A percentile compares a stretch with the other conserved stretches of the same genome.
phyloP scores from a whole-genome alignment of 2,797 vertebrate genomes.

The Moxostoma hubbsi region DNA sequence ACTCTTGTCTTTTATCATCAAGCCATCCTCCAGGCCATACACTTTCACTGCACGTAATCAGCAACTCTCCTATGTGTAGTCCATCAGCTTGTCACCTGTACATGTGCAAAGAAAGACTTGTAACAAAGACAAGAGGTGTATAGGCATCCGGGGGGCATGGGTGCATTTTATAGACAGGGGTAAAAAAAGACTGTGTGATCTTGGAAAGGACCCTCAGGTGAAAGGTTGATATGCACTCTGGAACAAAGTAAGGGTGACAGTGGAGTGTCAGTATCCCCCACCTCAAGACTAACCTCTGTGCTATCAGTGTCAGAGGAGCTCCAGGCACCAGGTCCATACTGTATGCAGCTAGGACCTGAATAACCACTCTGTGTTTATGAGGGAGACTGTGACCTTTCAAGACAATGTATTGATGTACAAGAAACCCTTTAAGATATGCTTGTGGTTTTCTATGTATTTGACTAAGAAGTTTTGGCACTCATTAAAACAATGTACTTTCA shows the following conservation, averaged over 20 bases:
- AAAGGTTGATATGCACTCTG: slow-evolving; percentile 66
- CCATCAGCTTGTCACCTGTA: slow-evolving; percentile 66
- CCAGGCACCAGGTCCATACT: slow-evolving; percentile 60
- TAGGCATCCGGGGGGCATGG: slow-evolving; percentile 29
- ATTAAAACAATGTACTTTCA: not conserved
- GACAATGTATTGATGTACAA: slow-evolving; percentile 68
- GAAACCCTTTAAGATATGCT: slow-evolving; percentile 59
- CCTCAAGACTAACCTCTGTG: slow-evolving; percentile 58
- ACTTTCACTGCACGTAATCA: slow-evolving; percentile 50
- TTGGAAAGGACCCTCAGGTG: slow-evolving; percentile 64
- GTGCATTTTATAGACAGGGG: slow-evolving; percentile 69
- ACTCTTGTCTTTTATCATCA: slow-evolving; percentile 63
- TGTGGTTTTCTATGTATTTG: slow-evolving; percentile 49
- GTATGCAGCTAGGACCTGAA: slow-evolving; percentile 64
- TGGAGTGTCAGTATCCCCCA: slow-evolving; percentile 72
- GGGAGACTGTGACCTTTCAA: slow-evolving; percentile 62
- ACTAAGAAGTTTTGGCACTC: no score
- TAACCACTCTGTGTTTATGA: slow-evolving; percentile 53
- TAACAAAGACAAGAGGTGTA: slow-evolving; percentile 27
- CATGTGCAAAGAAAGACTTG: slow-evolving; percentile 50
- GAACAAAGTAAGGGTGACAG: slow-evolving; percentile 80
- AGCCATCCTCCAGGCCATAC: slow-evolving; percentile 59
- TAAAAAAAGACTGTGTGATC: slow-evolving; percentile 63
- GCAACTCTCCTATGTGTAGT: slow-evolving; percentile 57
- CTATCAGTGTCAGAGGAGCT: slow-evolving; percentile 74